Evolutionary conservation across 2,888 invertebrate species (phyloP), one percentile per base, ranked within the genome.

Genomic region (Emmelina monodactyla): DNA sequence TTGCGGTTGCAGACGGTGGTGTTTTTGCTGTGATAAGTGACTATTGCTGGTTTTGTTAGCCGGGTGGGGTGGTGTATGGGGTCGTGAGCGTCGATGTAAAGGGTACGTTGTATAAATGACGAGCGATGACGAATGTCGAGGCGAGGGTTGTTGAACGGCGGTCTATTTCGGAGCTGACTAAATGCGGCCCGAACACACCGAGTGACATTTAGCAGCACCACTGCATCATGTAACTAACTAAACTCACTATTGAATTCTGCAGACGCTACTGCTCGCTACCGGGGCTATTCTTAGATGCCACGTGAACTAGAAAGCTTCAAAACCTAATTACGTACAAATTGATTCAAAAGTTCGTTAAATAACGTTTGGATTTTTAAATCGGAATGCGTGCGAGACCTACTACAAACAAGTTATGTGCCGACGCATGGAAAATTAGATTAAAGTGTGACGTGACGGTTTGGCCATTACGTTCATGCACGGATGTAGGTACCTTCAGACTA

Each of bases 131-230:
- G 69, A 69, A 65, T 67, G 69, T 60, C 56, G 70, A 75, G 67
- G 78, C 56, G 70, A 75, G 67, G 78, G 78, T 79, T 78, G 78
- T 66, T 72, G 78, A 79, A 76, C 78, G 78, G 51, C 47, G 49
- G 52, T 71, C 78, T 79, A 79, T 79, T 79, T 79, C 55, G 64
- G 73, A 70, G 62, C 75, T n/a, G 63, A 66, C 71, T 78, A 79
- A 73, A 79, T 62, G 58, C 62, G 67, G 64, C 65, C 51, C 47
- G 57, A 58, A 67, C 66, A 68, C 71, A 72, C 75, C 72, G 69
- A 76, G 65, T 79, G 79, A 79, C 79, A 79, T 79, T 79, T 79
- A 68, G 59, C 56, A 49, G 64, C 69, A 69, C 68, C n/a, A 73
- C 63, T 76, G 75, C 78, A 76, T 73, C 72, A n/a, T 60, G 61